Evolutionary conservation across 2,113 vertebrate species (phyloP), one percentile per base, ranked within the genome.

Genomic region (Pholis gunnellus): DNA sequence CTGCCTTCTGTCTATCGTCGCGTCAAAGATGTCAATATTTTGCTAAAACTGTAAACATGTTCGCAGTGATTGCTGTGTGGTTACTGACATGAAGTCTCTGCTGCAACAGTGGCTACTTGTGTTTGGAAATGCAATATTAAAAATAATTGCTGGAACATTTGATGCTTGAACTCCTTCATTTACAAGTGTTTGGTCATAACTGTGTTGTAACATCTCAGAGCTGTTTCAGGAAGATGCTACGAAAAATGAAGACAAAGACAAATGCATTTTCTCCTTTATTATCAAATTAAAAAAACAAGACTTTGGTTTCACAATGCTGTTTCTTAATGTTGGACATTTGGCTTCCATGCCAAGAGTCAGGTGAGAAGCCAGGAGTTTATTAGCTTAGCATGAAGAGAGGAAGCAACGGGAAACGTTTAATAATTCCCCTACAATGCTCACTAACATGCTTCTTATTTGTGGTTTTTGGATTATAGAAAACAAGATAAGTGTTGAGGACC

Each of bases 71-170:
- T 1, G 42, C 38, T 10, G 22, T 25, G 29, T 56, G 17, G 52
- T 66, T 48, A 57, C 82, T 34, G 31, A 71, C n/a, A 7, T 2
- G 1, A 46, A 14, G 40, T 69, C n/a, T 50, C 22, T 68, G 42
- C 15, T 73, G 1, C 15, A 54, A 44, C 46, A 20, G 40, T 52
- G 15, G 2, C 57, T 34, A 7, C 25, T 46, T 54, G 72, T 78
- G 71, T 71, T 50, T 78, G 44, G n/a, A n/a, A 78, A 82, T 84
- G 81, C 79, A 85, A 72, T 13, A 76, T 74, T 65, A 81, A 88
- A 11, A n/a, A 10, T 3, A 10, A 61, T 18, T 67, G 56, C 29
- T 52, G 10, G 1, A 22, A 29, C 75, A 18, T 14, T 48, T 52
- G 36, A 48, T 0, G 14, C 2, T 31, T 11, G 2, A 20, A 11